Conservation (phyloP, 2,113 vertebrate species). For the Chionomys nivalis region DNA sequence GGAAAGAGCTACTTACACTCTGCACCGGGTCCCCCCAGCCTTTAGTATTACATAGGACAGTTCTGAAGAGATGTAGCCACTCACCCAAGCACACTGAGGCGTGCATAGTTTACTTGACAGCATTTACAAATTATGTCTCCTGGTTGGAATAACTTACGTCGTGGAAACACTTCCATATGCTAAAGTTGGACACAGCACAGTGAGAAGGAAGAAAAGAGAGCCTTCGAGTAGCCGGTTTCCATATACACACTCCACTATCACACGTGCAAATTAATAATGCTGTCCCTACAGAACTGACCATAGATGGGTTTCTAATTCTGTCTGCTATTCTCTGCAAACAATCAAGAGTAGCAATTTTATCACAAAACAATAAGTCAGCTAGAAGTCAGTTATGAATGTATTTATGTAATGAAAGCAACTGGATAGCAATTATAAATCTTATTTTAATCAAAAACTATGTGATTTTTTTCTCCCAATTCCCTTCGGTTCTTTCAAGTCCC, state of each 20-base stretch:
- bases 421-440: slow-evolving; percentile 31
- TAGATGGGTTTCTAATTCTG: slow-evolving; percentile 55
- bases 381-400: slow-evolving; percentile 45
- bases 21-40: not conserved
- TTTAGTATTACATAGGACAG: not conserved
- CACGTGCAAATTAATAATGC: slow-evolving; percentile 49
- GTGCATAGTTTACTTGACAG: slow-evolving; percentile 68
- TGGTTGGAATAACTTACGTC: slow-evolving; percentile 55
- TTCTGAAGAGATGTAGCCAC: slow-evolving; percentile 8
- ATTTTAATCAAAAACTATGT: not conserved
- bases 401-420: slow-evolving; percentile 51
- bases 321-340: not conserved
- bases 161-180: slow-evolving; percentile 74
- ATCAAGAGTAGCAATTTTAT: slow-evolving; percentile 17
- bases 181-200: slow-evolving; percentile 47
- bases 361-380: slow-evolving; percentile 1
- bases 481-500: slow-evolving; percentile 5
- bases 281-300: slow-evolving; percentile 54
- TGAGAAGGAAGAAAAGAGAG: slow-evolving; percentile 38
- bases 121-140: slow-evolving; percentile 74
- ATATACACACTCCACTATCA: not conserved
- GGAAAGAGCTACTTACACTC: not conserved
- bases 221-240: slow-evolving; percentile 43
- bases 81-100: not conserved
- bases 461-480: not conserved